Conservation (phyloP, 2,113 vertebrate species). For the Narcine bancroftii region DNA sequence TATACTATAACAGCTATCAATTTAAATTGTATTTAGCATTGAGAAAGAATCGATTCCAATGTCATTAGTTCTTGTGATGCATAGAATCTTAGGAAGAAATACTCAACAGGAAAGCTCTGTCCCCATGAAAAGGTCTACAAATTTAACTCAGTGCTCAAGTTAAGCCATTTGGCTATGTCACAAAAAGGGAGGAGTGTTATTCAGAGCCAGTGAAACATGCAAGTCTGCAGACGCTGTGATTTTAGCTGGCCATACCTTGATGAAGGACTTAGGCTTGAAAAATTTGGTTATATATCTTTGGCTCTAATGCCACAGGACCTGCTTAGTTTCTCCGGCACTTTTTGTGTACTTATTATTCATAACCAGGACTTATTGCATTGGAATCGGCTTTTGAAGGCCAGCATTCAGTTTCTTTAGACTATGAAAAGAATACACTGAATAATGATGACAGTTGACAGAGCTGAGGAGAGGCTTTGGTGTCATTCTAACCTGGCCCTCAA, state of each 20-base stretch:
- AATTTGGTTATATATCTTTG: too few species aligned
- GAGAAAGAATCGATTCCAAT: not conserved
- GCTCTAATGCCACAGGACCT: too few species aligned
- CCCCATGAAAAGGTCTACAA: not conserved
- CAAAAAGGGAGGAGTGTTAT: not conserved
- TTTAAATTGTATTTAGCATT: not conserved
- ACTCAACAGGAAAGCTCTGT: not conserved
- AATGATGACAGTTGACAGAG: too few species aligned
- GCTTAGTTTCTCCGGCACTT: too few species aligned
- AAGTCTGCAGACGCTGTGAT: too few species aligned
- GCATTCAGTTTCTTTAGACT: not conserved
- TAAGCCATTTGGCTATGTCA: not conserved
- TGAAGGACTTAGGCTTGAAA: too few species aligned
- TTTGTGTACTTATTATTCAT: too few species aligned
- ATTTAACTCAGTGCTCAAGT: not conserved
- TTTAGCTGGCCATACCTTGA: too few species aligned
- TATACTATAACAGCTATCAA: not conserved
- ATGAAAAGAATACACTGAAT: not conserved
- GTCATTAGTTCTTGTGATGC: not conserved
- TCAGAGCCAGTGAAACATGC: not conserved
- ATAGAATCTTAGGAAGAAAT: not conserved
- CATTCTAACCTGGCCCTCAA: too few species aligned
- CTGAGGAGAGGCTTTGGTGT: too few species aligned
- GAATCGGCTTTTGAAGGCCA: not conserved
- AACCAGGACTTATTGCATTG: not conserved